Evolutionary conservation across 64 coral and sea anemone species (phyloP), one percentile per base, ranked within the genome.

Genomic region (Stichodactyla mertensii): DNA sequence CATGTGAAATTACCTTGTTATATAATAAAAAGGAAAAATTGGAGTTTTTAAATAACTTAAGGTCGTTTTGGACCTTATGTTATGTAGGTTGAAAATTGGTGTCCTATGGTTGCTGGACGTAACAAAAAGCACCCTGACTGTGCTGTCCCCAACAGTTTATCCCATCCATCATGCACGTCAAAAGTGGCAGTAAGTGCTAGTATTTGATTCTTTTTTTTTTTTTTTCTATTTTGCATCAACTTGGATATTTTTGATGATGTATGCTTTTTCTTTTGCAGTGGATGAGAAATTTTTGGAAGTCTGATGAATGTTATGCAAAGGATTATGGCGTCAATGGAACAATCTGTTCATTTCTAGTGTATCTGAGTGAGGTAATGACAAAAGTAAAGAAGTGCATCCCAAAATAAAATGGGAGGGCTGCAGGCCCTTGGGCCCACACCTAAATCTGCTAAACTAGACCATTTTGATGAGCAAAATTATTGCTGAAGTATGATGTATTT

Each of bases 291-390:
- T 95, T 92, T 58, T 99, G 97, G 97, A 86, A 77, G 27, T 77
- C 85, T 74, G 88, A 99, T 89, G 51, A 81, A 26, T 99, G 95
- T 55, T 98, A 98, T 88, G 88, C 80, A 27, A 55, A 88, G 11
- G 96, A 98, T 18, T 89, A 92, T 86, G 88, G 90, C 16, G 96
- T 98, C 51, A 98, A 98, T 92, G 96, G 96, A 16, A 88, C 90
- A 10, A 90, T 98, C 11, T 98, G 96, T 79, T 98, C 96, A 18
- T 98, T 98, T 26, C 74, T 98, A 58, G 28, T 86, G 4, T 98
- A 98, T 77, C 88, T 98, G 36, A 98, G 96, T 77, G 83, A 85
- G 90, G 96, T 92, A 94, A 45, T 4, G 36, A 45, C 36, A 45
- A 45, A 45, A 45, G 36, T 45, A 45, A 45, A 45, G 36, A 45